Evolutionary conservation across 1,140 invertebrate genomes (phyloP), one percentile per base, ranked within the genome.

Genomic region (Calephelis nemesis): DNA sequence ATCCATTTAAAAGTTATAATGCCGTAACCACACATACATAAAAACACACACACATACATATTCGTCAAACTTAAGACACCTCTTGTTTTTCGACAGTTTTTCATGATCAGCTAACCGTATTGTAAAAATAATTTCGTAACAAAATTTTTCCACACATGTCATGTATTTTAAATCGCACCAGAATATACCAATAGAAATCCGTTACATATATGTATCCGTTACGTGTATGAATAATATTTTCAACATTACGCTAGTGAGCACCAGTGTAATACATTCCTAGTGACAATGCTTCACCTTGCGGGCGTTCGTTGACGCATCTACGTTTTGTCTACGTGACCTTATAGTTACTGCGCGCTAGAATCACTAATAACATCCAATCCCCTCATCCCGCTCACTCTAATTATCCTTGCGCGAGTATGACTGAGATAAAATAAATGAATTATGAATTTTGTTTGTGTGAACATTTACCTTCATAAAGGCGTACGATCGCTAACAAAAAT

Each of bases 241-340:
- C 77, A 81, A 82, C 79, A 74, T 71, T 75, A 73, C 72, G 83
- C 80, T 80, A 79, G 79, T 76, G 30, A 30, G 30, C 30, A 76
- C 72, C 76, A 75, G 67, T 85, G 85, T 88, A 88, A 88, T 87
- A 87, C 77, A 88, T 87, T 85, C 84, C 84, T 88, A 85, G 79
- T 77, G 81, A 89, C 87, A 88, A 85, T 82, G 81, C 82, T 82
- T 91, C 84, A 89, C 88, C 88, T 91, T 90, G 88, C 84, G 70
- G 81, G 84, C 84, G 88, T 88, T 84, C 86, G 86, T 91, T 91
- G 88, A 90, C 88, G 87, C 86, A 84, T 86, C 83, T 83, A 85
- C 81, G 88, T 88, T 88, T 87, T 90, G 88, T 88, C 81, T 80
- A 81, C 84, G 79, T 81, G 88, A 91, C 88, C 88, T 91, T 87